phyloP scores from a whole-genome alignment of 2,888 invertebrate genomes.

The Philereme transversata region DNA sequence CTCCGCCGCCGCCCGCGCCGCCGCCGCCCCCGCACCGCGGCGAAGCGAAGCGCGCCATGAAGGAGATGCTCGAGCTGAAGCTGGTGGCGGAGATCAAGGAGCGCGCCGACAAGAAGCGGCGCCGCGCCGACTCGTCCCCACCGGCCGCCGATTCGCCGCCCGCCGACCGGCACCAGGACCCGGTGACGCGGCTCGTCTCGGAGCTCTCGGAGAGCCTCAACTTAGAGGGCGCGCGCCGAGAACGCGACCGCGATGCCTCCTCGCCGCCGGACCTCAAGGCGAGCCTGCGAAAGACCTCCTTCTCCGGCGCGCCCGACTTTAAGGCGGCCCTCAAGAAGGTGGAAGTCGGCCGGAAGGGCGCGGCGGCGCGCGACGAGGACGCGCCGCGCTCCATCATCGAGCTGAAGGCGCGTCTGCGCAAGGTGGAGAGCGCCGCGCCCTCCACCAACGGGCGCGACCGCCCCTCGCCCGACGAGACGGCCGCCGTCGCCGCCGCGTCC shows the following conservation, averaged over 20 bases:
- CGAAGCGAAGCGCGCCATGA: slow-evolving; percentile 85
- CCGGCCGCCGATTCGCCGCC: slow-evolving; percentile 49
- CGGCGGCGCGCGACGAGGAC: slow-evolving; percentile 70
- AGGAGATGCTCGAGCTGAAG: slow-evolving; percentile 92
- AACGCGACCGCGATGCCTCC: slow-evolving; percentile 21
- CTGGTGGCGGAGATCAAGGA: slow-evolving; percentile 93
- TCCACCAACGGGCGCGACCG: slow-evolving; percentile 65
- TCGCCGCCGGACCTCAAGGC: slow-evolving; percentile 79
- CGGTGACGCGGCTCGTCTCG: slow-evolving; percentile 91
- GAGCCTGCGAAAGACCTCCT: slow-evolving; percentile 73
- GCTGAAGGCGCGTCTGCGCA: slow-evolving; percentile 92
- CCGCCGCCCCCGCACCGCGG: slow-evolving; percentile 80
- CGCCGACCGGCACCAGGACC: slow-evolving; percentile 83
- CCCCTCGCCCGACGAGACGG: slow-evolving; percentile 65
- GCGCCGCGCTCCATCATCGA: slow-evolving; percentile 88
- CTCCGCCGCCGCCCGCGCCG: slow-evolving; percentile 69
- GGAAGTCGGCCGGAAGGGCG: slow-evolving; percentile 85
- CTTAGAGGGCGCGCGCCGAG: slow-evolving; percentile 72
- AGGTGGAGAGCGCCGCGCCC: slow-evolving; percentile 86
- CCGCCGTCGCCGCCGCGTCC: slow-evolving; percentile 65
- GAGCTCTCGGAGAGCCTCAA: slow-evolving; percentile 94
- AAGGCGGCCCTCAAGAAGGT: slow-evolving; percentile 90
- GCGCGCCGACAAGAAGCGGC: slow-evolving; percentile 87
- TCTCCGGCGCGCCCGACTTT: slow-evolving; percentile 74
- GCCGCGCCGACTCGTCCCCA: slow-evolving; percentile 71